Evolutionary conservation across 2,113 vertebrate species (phyloP).

Genomic region (Heterotis niloticus): DNA sequence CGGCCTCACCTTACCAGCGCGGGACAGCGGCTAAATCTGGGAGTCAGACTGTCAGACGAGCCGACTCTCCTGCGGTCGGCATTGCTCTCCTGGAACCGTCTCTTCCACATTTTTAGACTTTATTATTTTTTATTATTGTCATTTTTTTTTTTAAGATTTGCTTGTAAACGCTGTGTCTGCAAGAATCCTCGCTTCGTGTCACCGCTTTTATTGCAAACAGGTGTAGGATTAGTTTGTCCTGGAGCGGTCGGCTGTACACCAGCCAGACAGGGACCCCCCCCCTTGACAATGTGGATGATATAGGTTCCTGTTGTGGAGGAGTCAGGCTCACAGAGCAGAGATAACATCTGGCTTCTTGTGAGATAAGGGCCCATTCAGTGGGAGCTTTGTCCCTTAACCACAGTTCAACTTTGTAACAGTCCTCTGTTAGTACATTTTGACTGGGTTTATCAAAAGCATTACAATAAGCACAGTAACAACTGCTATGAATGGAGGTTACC

Average conservation of each 20-base stretch:
- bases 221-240: not conserved
- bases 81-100: not conserved
- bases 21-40: not conserved
- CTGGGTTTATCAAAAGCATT: not conserved
- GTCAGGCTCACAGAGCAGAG: not conserved
- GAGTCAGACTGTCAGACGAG: not conserved
- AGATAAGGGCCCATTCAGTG: conserved; percentile 9
- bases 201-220: conserved; percentile 1
- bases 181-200: not conserved
- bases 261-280: not conserved
- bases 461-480: not conserved
- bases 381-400: not conserved
- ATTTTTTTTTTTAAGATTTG: too few species aligned
- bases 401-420: not conserved
- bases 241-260: conserved; percentile 1
- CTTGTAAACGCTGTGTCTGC: not conserved
- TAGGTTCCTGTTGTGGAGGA: conserved; percentile 5
- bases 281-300: not conserved
- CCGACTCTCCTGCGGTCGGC: not conserved
- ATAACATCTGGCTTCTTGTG: not conserved
- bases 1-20: too few species aligned
- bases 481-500: too few species aligned
- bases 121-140: not conserved
- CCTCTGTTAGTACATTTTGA: not conserved
- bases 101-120: not conserved